Base-by-base conservation (phyloP, 2,113 vertebrate species). In the Takifugu flavidus region DNA sequence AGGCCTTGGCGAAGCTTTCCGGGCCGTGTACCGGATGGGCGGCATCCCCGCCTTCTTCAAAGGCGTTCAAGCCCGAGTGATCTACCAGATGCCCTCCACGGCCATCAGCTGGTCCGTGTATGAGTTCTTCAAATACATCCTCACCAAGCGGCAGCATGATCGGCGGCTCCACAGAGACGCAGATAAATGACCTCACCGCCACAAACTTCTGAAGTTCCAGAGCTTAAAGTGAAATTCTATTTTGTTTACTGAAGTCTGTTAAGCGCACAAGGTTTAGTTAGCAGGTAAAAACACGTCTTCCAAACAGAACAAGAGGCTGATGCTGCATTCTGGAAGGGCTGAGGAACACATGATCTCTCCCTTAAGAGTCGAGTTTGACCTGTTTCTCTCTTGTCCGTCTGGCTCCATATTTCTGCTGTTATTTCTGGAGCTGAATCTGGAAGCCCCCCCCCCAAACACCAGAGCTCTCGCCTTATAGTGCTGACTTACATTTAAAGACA, bases 61-160 rank as follows among this genome's bases (percentile, higher is more conserved):
- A 88, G 97, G 97, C 2, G 94, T 94, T 28, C 97, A 98, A 75
- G 95, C 96, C 0, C 88, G 97, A 14, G 67, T 99, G 67, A 98
- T 99, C 85, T 99, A 98, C 87, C 97, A 99, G 91, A 95, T 97
- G 94, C 96, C 97, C 86, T 99, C 97, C 3, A 99, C 97, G 0
- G 97, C 97, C 2, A 99, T 99, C 5, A 94, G 96, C 63, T 99
- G 97, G 97, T 98, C 97, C 0, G 96, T 98, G 75, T 99, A 98
- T 2, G 97, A 98, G 89, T 98, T 98, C 89, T 98, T 99, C 92
- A 99, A 99, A 65, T 98, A 98, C 84, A 70, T 94, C 78, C 93
- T 99, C 85, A 98, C 95, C 61, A 94, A 98, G 86, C 91, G 87
- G 59, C 95, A 94, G 84, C 92, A 93, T 25, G 91, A 96, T 72